These are phyloP conservation scores for Tachysurus fulvidraco DNA, from an alignment of 2,113 vertebrate genomes.

Conservation along the genomic window DNA sequence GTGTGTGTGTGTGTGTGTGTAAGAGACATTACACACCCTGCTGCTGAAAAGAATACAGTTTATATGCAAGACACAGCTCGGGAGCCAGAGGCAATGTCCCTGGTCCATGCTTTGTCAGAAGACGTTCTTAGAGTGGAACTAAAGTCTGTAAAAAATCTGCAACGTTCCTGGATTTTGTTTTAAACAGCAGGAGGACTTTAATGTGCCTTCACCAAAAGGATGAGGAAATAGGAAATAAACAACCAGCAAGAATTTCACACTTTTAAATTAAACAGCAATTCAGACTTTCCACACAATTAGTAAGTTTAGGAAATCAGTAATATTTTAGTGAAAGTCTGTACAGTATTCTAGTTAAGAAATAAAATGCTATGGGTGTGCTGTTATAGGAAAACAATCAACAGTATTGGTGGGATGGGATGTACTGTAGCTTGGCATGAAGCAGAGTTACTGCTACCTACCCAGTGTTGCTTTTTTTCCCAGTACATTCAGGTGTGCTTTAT, in stretches of 20 bases:
- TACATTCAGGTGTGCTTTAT: background rate
- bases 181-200: background rate
- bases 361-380: background rate
- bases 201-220: too few relatives aligned
- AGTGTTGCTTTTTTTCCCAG: background rate
- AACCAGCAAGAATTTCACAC: background rate
- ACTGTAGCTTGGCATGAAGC: background rate
- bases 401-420: background rate
- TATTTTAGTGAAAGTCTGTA: background rate
- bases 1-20: background rate
- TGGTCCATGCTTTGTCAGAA: background rate
- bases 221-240: background rate
- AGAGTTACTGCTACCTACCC: background rate
- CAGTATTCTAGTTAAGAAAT: background rate
- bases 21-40: background rate
- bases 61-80: background rate
- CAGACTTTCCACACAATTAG: background rate
- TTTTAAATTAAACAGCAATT: background rate
- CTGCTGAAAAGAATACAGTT: background rate
- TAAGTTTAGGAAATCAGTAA: background rate
- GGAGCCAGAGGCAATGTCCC: background rate
- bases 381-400: background rate
- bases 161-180: background rate
- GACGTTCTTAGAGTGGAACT: background rate
- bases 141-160: background rate